Conservation (phyloP, 1,140 invertebrate species). For the Lanistes nyassanus region DNA sequence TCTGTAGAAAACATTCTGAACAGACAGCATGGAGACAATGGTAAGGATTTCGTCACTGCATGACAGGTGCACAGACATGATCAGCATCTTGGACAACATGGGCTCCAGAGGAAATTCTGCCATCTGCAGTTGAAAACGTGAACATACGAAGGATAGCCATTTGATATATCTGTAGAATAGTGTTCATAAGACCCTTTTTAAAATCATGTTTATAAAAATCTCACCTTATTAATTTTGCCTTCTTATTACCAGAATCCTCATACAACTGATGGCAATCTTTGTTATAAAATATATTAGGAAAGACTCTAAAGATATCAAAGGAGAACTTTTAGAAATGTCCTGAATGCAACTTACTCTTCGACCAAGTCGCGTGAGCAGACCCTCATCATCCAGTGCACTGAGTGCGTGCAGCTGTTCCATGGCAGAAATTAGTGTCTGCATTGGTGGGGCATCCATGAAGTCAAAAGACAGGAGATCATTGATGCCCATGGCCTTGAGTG, state of each 20-base stretch:
- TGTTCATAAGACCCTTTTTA: neutral
- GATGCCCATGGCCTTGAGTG: slow-evolving; percentile 99
- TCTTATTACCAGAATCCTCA: too few relatives aligned
- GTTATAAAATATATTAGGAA: too few relatives aligned
- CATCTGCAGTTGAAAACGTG: slow-evolving; percentile 77
- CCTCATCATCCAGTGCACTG: slow-evolving; percentile 97
- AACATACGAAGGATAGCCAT: slow-evolving; percentile 1
- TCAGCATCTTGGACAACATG: slow-evolving; percentile 98
- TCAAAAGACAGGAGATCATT: slow-evolving; percentile 99
- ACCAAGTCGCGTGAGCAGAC: slow-evolving; percentile 91
- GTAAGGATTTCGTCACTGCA: slow-evolving; percentile 99
- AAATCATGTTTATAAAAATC: too few relatives aligned
- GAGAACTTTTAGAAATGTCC: neutral
- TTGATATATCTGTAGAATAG: slow-evolving; percentile 8
- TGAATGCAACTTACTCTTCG: slow-evolving; percentile 75
- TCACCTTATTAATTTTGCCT: too few relatives aligned
- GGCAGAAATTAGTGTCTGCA: slow-evolving; percentile 92
- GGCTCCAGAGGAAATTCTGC: slow-evolving; percentile 99
- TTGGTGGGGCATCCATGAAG: slow-evolving; percentile 99
- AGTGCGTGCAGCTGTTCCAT: slow-evolving; percentile 96
- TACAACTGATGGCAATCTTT: too few relatives aligned
- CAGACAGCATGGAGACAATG: slow-evolving; percentile 98
- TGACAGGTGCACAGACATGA: slow-evolving; percentile 98
- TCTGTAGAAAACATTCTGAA: slow-evolving; percentile 98
- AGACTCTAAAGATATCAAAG: neutral